Evolutionary conservation across 1,140 invertebrate species (phyloP).

Genomic region (Solenopsis fugax): DNA sequence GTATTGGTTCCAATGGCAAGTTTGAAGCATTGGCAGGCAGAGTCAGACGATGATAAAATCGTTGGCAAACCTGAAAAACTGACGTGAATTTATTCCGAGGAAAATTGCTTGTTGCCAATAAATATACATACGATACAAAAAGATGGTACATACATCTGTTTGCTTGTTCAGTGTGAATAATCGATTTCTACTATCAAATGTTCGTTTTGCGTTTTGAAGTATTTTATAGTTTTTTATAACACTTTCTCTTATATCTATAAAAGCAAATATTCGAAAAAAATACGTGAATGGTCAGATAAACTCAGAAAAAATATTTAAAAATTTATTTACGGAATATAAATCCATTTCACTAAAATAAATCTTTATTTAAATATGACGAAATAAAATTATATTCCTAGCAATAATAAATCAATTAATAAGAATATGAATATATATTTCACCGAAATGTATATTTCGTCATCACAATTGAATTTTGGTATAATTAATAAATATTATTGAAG

Average conservation of each 20-base stretch:
- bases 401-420: too few relatives aligned
- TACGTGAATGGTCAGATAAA: neutral
- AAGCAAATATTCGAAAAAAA: neutral
- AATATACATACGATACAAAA: neutral
- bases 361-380: too few relatives aligned
- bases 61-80: neutral
- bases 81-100: constrained; percentile 38
- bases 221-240: neutral
- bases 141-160: neutral
- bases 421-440: too few relatives aligned
- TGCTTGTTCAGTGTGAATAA: neutral
- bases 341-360: neutral
- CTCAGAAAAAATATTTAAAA: neutral
- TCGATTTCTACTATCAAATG: neutral
- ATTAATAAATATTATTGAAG: too few relatives aligned
- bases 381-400: too few relatives aligned
- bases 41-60: constrained; percentile 1
- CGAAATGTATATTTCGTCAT: too few relatives aligned
- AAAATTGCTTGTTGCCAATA: constrained; percentile 37
- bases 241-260: constrained; percentile 23
- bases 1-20: neutral
- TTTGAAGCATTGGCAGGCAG: constrained; percentile 18
- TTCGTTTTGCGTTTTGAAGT: neutral
- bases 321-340: neutral
- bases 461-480: too few relatives aligned